Conservation (phyloP, 2,797 vertebrate genomes). For the Alfaro cultratus region DNA sequence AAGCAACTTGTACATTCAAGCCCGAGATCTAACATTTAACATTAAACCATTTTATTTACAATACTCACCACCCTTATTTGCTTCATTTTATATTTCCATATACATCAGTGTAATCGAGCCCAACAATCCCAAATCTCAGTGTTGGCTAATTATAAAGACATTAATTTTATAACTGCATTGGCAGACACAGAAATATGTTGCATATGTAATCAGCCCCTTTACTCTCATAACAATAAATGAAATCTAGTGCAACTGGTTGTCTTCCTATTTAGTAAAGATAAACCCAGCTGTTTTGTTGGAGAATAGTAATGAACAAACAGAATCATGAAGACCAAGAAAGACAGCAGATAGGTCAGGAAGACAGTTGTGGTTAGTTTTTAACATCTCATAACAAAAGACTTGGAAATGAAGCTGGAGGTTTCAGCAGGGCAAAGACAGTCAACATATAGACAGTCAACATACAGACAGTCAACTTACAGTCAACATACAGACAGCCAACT, state of each 20-base stretch:
- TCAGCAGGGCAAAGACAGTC: background rate
- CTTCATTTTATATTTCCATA: background rate
- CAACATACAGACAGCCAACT: no score
- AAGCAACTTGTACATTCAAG: background rate
- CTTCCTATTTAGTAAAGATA: background rate
- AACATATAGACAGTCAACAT: no score
- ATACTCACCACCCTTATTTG: background rate
- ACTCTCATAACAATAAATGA: background rate
- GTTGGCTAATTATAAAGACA: background rate
- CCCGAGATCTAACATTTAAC: background rate
- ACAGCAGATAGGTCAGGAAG: background rate
- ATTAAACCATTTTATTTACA: background rate
- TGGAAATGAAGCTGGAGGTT: background rate
- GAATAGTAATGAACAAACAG: background rate
- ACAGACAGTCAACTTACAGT: no score
- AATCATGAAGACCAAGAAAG: no score
- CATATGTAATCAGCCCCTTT: background rate
- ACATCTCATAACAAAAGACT: background rate
- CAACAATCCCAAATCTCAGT: background rate
- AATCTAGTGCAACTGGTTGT: background rate
- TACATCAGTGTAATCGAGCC: background rate
- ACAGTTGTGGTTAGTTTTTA: background rate
- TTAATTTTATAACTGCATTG: background rate
- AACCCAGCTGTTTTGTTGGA: background rate
- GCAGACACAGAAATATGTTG: background rate